Conservation (phyloP, 1,140 invertebrate genomes). For the Eupeodes corollae region DNA sequence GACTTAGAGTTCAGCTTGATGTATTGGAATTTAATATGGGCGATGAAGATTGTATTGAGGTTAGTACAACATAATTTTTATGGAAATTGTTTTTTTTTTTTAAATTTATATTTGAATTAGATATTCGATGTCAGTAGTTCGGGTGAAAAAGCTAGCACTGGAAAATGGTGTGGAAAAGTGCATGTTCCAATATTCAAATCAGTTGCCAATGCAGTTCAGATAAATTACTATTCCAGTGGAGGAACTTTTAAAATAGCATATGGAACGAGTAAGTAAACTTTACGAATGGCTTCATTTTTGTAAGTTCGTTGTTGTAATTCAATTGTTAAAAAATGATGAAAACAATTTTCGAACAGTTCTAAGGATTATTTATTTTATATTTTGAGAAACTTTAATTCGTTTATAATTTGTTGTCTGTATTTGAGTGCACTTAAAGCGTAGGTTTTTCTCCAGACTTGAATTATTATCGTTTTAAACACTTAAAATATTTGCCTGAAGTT, state of each 20-base stretch:
- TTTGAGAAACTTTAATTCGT: too few species aligned
- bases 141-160: background rate
- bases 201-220: constrained; percentile 11
- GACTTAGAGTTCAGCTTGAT: constrained; percentile 13
- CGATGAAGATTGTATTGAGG: constrained; percentile 18
- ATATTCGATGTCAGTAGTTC: constrained; percentile 13
- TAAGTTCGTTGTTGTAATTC: too few species aligned
- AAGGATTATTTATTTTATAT: too few species aligned
- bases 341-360: too few species aligned
- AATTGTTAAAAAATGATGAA: too few species aligned
- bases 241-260: constrained; percentile 6
- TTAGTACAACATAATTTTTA: background rate
- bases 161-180: constrained; percentile 16
- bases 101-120: constrained; percentile 1
- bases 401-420: too few species aligned
- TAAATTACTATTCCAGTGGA: constrained; percentile 12
- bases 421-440: too few species aligned
- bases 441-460: too few species aligned
- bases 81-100: background rate
- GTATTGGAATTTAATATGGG: constrained; percentile 11
- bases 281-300: too few species aligned
- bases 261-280: constrained; percentile 3
- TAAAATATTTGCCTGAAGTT: too few species aligned
- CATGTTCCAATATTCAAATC: constrained; percentile 12
- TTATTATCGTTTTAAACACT: too few species aligned